Conservation (phyloP, 2,113 vertebrate genomes). For the Cinclus mexicanus region DNA sequence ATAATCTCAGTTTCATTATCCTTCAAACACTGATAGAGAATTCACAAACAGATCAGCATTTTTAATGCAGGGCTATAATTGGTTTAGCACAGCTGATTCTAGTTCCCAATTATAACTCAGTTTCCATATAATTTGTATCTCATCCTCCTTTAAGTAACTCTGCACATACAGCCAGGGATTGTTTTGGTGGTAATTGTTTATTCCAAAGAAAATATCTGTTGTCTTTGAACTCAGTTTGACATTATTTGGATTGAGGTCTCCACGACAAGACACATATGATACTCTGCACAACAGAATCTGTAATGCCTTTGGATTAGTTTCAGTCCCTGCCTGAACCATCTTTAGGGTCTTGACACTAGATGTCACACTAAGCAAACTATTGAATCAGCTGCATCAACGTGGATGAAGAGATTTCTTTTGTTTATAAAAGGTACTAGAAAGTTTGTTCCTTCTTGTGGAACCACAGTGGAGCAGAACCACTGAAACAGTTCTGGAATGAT, state of each 20-base stretch:
- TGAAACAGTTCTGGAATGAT: not conserved
- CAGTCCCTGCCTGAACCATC: not conserved
- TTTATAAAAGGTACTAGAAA: not conserved
- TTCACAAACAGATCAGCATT: not conserved
- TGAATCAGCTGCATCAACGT: not conserved
- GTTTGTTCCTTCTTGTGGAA: not conserved
- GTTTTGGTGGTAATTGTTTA: not conserved
- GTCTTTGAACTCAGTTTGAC: not conserved
- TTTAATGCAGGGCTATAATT: not conserved
- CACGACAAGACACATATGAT: not conserved
- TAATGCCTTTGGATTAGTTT: not conserved
- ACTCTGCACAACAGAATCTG: not conserved
- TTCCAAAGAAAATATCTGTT: not conserved
- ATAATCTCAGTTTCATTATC: too few relatives aligned
- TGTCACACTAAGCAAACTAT: constrained; percentile 71
- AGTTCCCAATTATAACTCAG: not conserved
- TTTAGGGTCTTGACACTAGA: constrained; percentile 57
- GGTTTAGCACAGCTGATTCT: not conserved
- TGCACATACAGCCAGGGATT: not conserved
- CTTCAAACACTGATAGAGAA: not conserved
- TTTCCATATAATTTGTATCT: not conserved
- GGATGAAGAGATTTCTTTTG: not conserved
- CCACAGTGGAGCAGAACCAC: not conserved
- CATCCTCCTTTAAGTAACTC: not conserved
- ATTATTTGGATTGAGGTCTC: not conserved